Conservation (phyloP, 2,888 invertebrate genomes). For the Sphinx pinastri region DNA sequence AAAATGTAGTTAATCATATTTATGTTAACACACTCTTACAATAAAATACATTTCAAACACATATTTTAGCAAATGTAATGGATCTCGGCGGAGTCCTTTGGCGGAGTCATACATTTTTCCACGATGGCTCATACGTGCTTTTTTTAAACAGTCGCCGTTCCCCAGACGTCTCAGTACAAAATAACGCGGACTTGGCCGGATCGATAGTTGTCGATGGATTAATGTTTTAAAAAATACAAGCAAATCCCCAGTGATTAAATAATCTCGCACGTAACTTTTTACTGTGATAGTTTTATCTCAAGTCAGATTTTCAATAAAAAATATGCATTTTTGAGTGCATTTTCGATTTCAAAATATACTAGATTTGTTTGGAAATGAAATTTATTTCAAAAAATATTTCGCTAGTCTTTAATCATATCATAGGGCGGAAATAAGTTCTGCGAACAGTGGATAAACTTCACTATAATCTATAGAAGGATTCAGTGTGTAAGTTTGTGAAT, state of each 20-base stretch:
- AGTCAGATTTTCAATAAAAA: not conserved
- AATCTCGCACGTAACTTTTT: conserved; percentile 5
- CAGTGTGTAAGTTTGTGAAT: too few species aligned
- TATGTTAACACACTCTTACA: not conserved
- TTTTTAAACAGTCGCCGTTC: not conserved
- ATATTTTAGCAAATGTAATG: not conserved
- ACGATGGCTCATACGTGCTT: not conserved
- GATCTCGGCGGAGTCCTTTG: not conserved
- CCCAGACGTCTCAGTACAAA: not conserved
- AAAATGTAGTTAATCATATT: not conserved
- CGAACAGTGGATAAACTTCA: too few species aligned
- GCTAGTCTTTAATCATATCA: too few species aligned
- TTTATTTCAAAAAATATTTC: too few species aligned
- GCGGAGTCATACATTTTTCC: not conserved
- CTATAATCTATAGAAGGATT: too few species aligned
- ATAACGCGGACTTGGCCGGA: not conserved
- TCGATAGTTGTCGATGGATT: conserved; percentile 2
- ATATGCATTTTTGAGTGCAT: too few species aligned
- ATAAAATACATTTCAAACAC: not conserved
- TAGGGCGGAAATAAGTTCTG: too few species aligned
- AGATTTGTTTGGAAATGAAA: too few species aligned
- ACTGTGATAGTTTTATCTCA: not conserved
- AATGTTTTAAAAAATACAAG: not conserved
- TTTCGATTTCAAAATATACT: too few species aligned
- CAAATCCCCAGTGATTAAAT: not conserved